Percentiles rank a stretch among this genome's conserved stretches.
Evolutionary conservation across 2,888 invertebrate genomes (phyloP).

Genomic region (Holacanthella duospinosa): DNA sequence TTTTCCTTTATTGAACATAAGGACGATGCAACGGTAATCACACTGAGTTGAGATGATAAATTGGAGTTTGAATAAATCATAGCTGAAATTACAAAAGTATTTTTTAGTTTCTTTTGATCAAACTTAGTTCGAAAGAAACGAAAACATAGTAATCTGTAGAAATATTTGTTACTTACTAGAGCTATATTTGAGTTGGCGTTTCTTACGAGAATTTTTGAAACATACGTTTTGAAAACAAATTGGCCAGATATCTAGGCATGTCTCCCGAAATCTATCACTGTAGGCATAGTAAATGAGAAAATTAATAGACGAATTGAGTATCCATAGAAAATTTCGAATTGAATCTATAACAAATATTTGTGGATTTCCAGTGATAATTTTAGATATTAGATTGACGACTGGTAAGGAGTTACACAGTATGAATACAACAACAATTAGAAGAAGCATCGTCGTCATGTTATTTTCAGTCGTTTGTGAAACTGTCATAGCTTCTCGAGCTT

Average conservation of each 20-base stretch:
- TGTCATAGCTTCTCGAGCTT: conserved; percentile 18
- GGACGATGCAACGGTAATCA: neutral
- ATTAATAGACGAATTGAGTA: conserved; percentile 29
- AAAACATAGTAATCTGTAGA: too few species aligned
- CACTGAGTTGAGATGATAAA: neutral
- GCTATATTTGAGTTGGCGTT: neutral
- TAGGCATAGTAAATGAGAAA: conserved; percentile 28
- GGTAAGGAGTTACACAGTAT: conserved; percentile 21
- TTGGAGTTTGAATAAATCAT: neutral
- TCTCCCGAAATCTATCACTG: conserved; percentile 24
- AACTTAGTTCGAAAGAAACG: neutral
- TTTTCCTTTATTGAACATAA: too few species aligned
- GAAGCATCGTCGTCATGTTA: conserved; percentile 24
- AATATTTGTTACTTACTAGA: neutral
- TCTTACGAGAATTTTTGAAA: neutral
- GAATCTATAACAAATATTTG: conserved; percentile 14
- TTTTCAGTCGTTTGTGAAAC: conserved; percentile 24
- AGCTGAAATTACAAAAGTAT: neutral
- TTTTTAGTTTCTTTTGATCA: neutral
- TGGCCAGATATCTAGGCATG: neutral
- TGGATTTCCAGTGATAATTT: conserved; percentile 8
- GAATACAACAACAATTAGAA: conserved; percentile 27
- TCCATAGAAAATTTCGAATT: conserved; percentile 20
- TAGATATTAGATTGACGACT: neutral
- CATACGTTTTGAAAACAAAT: neutral